Conservation (phyloP, 2,888 invertebrate species). For the Thera obeliscata region DNA sequence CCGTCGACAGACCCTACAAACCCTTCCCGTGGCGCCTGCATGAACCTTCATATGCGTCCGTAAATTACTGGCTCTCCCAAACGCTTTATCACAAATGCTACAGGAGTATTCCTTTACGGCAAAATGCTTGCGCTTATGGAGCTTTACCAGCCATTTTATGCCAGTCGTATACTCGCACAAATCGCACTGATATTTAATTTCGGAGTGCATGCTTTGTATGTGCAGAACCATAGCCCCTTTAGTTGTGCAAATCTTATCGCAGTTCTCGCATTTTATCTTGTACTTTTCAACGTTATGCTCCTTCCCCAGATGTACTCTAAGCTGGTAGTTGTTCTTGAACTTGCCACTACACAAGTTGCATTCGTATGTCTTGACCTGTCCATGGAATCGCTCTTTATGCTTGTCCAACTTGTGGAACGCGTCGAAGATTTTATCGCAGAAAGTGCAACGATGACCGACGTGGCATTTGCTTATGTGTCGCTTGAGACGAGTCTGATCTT, state of each 20-base stretch:
- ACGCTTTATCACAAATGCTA: conserved; percentile 81
- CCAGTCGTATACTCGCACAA: conserved; percentile 66
- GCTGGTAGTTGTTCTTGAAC: conserved; percentile 60
- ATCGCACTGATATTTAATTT: conserved; percentile 61
- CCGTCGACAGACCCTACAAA: conserved; percentile 62
- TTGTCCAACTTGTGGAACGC: conserved; percentile 56
- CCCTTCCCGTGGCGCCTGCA: conserved; percentile 62
- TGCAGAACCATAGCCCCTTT: conserved; percentile 83
- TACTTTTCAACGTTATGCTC: conserved; percentile 71
- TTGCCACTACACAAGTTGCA: conserved; percentile 60
- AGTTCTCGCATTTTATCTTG: conserved; percentile 65
- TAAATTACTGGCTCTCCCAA: conserved; percentile 81
- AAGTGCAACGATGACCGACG: conserved; percentile 55
- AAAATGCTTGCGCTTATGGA: conserved; percentile 79
- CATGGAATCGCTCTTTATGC: conserved; percentile 64
- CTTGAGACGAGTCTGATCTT: conserved; percentile 58
- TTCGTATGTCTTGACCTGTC: conserved; percentile 49
- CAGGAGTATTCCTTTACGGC: conserved; percentile 80
- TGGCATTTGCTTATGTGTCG: conserved; percentile 63
- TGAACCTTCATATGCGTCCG: conserved; percentile 72
- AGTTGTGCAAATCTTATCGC: conserved; percentile 72
- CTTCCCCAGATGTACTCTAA: conserved; percentile 72
- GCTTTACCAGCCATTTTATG: conserved; percentile 65
- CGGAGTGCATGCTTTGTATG: conserved; percentile 77
- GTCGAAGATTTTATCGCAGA: conserved; percentile 76